Percentiles rank a stretch among this genome's conserved stretches.
phyloP scores from a whole-genome alignment of 1,140 invertebrate genomes.

The Akabosia matsudoensis region DNA sequence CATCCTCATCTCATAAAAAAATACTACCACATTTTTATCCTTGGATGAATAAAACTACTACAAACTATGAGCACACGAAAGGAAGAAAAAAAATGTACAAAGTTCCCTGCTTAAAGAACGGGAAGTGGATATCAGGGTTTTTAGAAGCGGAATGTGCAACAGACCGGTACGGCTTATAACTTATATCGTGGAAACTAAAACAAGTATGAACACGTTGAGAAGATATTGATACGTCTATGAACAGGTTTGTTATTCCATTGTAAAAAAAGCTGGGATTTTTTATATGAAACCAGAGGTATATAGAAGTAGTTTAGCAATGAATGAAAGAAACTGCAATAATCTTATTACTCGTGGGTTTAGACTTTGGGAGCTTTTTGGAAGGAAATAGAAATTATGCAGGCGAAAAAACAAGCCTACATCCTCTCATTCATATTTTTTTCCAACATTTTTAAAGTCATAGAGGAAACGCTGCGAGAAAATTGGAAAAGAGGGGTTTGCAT shows the following conservation, averaged over 20 bases:
- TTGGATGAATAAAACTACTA: background rate
- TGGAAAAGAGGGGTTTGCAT: background rate
- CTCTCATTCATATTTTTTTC: background rate
- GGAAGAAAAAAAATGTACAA: background rate
- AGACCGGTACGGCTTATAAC: background rate
- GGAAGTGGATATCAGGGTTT: constrained; percentile 1
- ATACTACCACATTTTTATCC: background rate
- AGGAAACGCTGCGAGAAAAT: background rate
- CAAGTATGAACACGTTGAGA: background rate
- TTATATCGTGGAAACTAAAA: background rate
- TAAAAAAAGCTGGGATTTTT: too few relatives aligned
- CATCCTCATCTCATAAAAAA: background rate
- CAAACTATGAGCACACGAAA: background rate
- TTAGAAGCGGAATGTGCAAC: background rate
- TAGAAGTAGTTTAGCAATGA: background rate
- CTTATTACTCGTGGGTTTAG: background rate
- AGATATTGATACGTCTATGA: background rate
- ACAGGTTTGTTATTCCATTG: too few relatives aligned
- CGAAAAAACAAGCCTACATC: background rate
- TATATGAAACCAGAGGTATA: background rate
- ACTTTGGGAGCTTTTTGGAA: background rate
- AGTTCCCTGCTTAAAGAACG: background rate
- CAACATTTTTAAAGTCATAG: too few relatives aligned
- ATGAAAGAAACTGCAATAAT: constrained; percentile 4
- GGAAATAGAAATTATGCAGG: constrained; percentile 14